Evolutionary conservation across 2,888 invertebrate species (phyloP), one percentile per base, ranked within the genome.

Genomic region (Molanna angustata): DNA sequence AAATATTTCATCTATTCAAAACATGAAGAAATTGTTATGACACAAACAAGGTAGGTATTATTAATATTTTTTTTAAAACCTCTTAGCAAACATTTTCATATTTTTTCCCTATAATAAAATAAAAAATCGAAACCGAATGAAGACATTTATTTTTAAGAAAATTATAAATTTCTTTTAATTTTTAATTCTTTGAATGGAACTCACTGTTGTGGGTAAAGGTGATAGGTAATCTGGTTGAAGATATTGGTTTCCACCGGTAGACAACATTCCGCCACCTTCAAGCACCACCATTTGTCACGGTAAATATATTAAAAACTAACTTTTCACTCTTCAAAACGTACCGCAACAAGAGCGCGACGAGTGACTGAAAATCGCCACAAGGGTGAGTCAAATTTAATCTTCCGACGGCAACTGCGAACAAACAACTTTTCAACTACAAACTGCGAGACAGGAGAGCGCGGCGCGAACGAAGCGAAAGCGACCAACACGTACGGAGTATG

Each of bases 151-250:
- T n/a, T 33, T 2, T 13, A n/a, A n/a, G n/a, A n/a, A 16, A 17
- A n/a, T 44, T n/a, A n/a, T n/a, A n/a, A n/a, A n/a, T n/a, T n/a
- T n/a, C n/a, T n/a, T n/a, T n/a, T n/a, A n/a, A n/a, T n/a, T n/a
- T n/a, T n/a, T n/a, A n/a, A n/a, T n/a, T n/a, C n/a, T n/a, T n/a
- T n/a, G n/a, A n/a, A n/a, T n/a, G n/a, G n/a, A n/a, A 21, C 6
- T 88, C 84, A 95, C 95, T 86, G 94, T 89, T 60, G 94, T 91
- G 61, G 94, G 90, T 70, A 95, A 82, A 63, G 95, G 95, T 63
- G 94, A 89, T 67, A 96, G 81, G 78, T 95, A 95, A 82, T 96
- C 96, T 74, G 95, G 95, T 73, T 94, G 91, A 64, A 96, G 79
- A 74, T 96, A 96, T 79, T 95, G 95, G 77, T 94, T 93, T 66